These are phyloP conservation scores for Sorex maritimensis DNA, from an alignment of 2,797 vertebrate genomes.

Conservation along the genomic window DNA sequence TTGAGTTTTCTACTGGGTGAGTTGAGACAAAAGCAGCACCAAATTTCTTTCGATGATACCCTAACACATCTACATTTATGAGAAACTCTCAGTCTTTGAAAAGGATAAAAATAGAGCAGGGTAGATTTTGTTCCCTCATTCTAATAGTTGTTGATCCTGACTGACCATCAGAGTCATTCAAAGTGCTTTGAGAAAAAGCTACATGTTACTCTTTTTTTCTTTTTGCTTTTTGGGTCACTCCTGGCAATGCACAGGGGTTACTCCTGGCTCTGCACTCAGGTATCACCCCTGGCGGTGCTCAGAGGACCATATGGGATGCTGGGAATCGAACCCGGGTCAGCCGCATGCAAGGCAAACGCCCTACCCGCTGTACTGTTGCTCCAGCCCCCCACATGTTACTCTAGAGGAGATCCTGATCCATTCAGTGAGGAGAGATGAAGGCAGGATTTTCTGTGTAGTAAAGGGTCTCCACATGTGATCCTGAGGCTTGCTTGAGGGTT, in stretches of 20 bases:
- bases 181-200: slow-evolving; percentile 3
- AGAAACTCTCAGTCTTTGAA: slow-evolving; percentile 49
- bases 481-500: background rate
- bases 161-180: background rate
- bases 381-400: no score
- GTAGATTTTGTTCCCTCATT: slow-evolving; percentile 5
- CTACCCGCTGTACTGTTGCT: no score
- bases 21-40: background rate
- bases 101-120: background rate
- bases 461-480: background rate
- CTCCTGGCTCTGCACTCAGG: no score
- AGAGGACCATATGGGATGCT: no score
- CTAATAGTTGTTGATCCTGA: slow-evolving; percentile 36
- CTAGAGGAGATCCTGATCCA: background rate
- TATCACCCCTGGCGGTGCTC: no score
- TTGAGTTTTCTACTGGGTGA: background rate
- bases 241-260: no score
- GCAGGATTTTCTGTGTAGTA: background rate
- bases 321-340: no score
- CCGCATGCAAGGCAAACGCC: no score
- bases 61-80: slow-evolving; percentile 35
- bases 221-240: no score
- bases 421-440: background rate
- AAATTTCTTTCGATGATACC: slow-evolving; percentile 2
- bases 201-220: background rate